Base-by-base conservation (phyloP, 2,888 invertebrate species). In the Blomia tropicalis region DNA sequence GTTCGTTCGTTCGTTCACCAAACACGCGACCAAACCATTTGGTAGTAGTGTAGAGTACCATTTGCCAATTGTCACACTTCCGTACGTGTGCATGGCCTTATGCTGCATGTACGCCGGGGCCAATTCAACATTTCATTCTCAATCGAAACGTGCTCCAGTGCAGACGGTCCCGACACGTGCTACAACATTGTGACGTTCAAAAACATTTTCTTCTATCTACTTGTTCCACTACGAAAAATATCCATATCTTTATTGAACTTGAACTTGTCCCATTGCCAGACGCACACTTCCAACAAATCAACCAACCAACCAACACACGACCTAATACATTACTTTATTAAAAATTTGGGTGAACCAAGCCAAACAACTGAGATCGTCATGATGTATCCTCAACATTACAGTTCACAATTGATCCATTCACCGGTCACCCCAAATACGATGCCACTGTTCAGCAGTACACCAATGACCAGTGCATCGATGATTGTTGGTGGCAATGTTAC, bases 161-260 rank as follows among this genome's bases (percentile, higher is more conserved):
- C 51, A 19, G 51, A 47, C 51, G 51, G 51, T 47, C 51, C 36
- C 14, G 51, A 7, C 51, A 47, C 51, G 51, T 47, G 51, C 27
- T 47, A n/a, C 7, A 47, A 47, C 51, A 11, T 47, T 7, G 11
- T 19, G 23, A 47, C 7, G 7, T 47, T 47, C 11, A 47, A 27
- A 7, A 14, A 22, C 22, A 14, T 27, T 47, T 47, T n/a, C 7
- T n/a, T 47, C 51, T 14, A 25, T 27, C 51, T 47, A 25, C 51
- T 47, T 47, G 27, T 17, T 36, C 36, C n/a, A n/a, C n/a, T n/a
- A n/a, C n/a, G n/a, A 17, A 14, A 41, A 17, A 14, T 41, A 14
- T 41, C 41, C 41, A 41, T 41, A 41, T 41, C 14, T 41, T n/a
- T 41, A n/a, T n/a, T 41, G 41, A 41, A 41, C 41, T 41, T 41